Base-by-base conservation (phyloP, 2,888 invertebrate species). In the Leptinotarsa peninsularis region DNA sequence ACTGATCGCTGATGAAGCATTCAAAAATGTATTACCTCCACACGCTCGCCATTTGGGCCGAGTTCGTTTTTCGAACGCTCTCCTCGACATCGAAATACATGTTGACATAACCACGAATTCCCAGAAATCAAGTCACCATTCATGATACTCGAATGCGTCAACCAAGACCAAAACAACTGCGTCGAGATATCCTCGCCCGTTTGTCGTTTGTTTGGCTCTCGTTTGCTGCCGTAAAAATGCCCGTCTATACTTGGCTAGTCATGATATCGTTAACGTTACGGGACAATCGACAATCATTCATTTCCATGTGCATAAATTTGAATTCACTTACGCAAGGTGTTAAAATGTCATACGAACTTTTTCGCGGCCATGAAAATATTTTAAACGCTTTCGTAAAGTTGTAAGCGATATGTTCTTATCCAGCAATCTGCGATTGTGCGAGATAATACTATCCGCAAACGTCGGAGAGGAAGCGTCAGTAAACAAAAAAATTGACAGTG, bases 311-410 rank as follows among this genome's bases (percentile, higher is more conserved):
- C 73, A 73, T 76, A 67, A 52, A 63, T 70, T 70, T 67, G 33
- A 66, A 71, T 73, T 67, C 60, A 71, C 76, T 73, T 73, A 66
- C 70, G 73, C 70, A 76, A 76, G 67, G 71, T 49, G 71, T 72
- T 76, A 54, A 76, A 76, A 76, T 73, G 72, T 72, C 75, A 76
- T 72, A 70, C 18, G 75, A 76, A 76, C 72, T 76, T 67, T 72
- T 43, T 56, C 18, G 52, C 70, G 76, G 70, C 73, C 76, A 69
- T 73, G 76, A 60, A 67, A 72, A 76, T 54, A 56, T 58, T 43
- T 43, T 49, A 69, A 63, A 73, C 60, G 72, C 23, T 27, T 43
- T 63, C 33, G n/a, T 33, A 4, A 17, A 15, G 52, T 63, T 13
- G 63, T 17, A 10, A 33, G n/a, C 63, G 63, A 21, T 58, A 58